Evolutionary conservation across 2,113 vertebrate species (phyloP).

Genomic region (Furnarius figulus): DNA sequence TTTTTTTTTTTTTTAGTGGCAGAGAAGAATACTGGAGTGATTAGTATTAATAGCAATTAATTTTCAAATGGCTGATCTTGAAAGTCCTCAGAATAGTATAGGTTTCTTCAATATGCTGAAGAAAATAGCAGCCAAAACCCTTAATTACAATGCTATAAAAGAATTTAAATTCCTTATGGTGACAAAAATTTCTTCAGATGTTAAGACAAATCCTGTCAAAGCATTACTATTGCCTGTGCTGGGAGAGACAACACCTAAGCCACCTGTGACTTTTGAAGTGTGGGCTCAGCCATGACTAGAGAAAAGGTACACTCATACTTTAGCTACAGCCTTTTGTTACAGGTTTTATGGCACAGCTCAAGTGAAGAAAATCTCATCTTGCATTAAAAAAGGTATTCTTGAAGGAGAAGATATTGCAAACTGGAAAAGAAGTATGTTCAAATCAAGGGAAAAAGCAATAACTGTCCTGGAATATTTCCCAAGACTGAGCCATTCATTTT

Average conservation of each 20-base stretch:
- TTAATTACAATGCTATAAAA: background rate
- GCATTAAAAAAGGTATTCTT: background rate
- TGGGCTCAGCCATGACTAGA: background rate
- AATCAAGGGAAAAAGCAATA: background rate
- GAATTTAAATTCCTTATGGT: background rate
- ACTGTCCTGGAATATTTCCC: background rate
- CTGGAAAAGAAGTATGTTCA: background rate
- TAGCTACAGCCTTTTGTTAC: background rate
- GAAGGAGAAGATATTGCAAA: background rate
- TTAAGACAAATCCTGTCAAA: background rate
- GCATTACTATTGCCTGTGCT: background rate
- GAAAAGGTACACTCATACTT: background rate
- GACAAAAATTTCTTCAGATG: background rate
- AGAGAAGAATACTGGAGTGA: background rate
- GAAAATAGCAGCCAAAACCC: background rate
- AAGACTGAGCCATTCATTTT: background rate
- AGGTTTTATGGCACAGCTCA: background rate
- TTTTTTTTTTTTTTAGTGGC: background rate
- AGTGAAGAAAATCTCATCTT: background rate
- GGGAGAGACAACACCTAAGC: background rate
- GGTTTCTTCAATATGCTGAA: background rate
- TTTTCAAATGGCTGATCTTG: background rate
- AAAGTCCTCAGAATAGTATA: background rate
- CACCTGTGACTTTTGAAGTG: background rate
- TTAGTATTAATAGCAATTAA: background rate